These are phyloP conservation scores for Ceratosolen fusciceps DNA, from an alignment of 1,140 invertebrate species.

Conservation along the genomic window DNA sequence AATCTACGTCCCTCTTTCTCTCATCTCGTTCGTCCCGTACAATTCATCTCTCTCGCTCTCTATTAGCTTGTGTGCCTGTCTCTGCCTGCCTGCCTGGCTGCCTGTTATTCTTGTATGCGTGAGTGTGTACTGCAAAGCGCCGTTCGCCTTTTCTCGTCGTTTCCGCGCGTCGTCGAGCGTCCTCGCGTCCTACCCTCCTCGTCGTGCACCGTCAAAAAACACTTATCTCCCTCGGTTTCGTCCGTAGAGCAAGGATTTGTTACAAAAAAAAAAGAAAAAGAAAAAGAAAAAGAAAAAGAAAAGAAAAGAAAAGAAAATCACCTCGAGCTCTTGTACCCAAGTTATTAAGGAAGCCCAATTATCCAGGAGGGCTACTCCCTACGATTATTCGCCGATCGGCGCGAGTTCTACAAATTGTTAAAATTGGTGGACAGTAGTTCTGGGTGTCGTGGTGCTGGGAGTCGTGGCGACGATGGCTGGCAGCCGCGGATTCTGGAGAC, in stretches of 20 bases:
- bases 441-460: not conserved
- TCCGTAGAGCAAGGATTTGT: not conserved
- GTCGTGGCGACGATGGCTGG: not conserved
- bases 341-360: no score
- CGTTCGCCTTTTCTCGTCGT: slow-evolving; percentile 42
- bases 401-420: no score
- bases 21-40: slow-evolving; percentile 20
- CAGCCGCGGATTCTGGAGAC: slow-evolving; percentile 27
- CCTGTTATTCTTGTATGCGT: not conserved
- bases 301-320: no score
- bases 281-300: no score
- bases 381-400: no score
- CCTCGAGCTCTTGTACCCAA: no score
- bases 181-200: slow-evolving; percentile 24
- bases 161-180: slow-evolving; percentile 41
- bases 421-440: no score
- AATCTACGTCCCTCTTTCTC: slow-evolving; percentile 33
- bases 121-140: slow-evolving; percentile 40
- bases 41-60: not conserved
- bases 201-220: slow-evolving; percentile 12
- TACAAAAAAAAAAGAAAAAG: no score
- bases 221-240: slow-evolving; percentile 22
- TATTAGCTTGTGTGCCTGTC: not conserved
- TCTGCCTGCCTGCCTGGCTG: not conserved
- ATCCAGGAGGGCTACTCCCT: no score